Conservation (phyloP, 2,797 vertebrate genomes). For the Buphagus erythrorhynchus region DNA sequence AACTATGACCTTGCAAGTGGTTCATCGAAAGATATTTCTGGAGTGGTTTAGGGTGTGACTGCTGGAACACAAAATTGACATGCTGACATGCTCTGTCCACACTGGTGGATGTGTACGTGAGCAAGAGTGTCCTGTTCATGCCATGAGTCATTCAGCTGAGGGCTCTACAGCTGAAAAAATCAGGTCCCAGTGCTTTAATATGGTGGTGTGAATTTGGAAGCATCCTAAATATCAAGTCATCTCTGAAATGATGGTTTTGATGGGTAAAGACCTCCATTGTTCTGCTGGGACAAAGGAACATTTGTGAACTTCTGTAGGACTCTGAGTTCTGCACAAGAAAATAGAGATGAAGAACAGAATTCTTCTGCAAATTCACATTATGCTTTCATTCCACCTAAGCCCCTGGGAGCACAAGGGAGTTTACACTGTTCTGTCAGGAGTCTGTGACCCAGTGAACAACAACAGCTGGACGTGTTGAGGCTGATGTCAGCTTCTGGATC, state of each 20-base stretch:
- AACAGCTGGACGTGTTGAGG: slow-evolving; percentile 44
- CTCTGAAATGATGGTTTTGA: not conserved
- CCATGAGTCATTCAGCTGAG: not conserved
- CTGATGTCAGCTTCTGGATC: slow-evolving; percentile 33
- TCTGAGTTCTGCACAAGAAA: not conserved
- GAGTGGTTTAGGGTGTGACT: not conserved
- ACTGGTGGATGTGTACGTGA: not conserved
- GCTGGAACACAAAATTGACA: not conserved
- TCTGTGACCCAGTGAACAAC: slow-evolving; percentile 9
- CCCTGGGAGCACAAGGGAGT: slow-evolving; percentile 44
- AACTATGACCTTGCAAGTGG: not conserved
- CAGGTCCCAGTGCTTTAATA: not conserved
- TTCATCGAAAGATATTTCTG: not conserved
- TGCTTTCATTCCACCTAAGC: slow-evolving; percentile 39
- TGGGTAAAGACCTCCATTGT: not conserved
- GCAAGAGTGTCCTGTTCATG: not conserved
- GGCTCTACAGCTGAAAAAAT: not conserved
- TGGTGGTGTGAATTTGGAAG: not conserved
- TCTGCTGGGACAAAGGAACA: not conserved
- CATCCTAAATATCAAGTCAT: not conserved
- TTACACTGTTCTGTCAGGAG: slow-evolving; percentile 44
- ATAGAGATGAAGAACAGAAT: not conserved
- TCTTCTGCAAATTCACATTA: not conserved
- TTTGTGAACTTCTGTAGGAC: not conserved
- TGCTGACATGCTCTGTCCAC: not conserved